Conservation (phyloP, 2,113 vertebrate genomes). For the Rhineura floridana region DNA sequence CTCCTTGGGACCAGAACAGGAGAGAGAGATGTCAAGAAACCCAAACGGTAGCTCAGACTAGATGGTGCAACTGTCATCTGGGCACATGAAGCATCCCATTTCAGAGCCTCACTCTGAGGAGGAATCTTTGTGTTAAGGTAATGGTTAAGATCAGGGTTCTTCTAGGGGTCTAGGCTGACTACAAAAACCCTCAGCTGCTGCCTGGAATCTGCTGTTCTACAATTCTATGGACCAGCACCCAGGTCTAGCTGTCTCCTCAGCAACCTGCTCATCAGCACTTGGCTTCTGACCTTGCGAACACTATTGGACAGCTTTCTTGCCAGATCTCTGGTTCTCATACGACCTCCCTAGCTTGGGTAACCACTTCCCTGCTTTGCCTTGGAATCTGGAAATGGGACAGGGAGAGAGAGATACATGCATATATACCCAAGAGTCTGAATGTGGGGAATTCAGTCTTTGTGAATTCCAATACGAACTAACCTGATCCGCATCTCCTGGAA, state of each 20-base stretch:
- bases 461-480: not conserved
- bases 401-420: not conserved
- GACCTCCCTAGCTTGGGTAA: not conserved
- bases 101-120: not conserved
- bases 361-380: not conserved
- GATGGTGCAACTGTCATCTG: not conserved
- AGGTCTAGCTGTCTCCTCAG: not conserved
- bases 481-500: not conserved
- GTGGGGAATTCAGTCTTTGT: not conserved
- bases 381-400: no score
- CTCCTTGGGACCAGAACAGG: no score
- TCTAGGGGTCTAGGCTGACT: not conserved
- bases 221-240: not conserved
- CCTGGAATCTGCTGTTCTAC: not conserved
- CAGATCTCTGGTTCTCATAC: not conserved
- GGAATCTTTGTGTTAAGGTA: not conserved
- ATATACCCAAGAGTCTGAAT: not conserved
- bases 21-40: no score
- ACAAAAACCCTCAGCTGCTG: not conserved
- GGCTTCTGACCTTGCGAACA: not conserved
- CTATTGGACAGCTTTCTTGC: constrained; percentile 6
- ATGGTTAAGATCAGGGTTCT: not conserved
- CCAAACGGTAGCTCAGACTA: not conserved
- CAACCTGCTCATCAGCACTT: not conserved
- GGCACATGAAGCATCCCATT: not conserved